A percentile compares a stretch with the other conserved stretches of the same genome.
phyloP scores from a whole-genome alignment of 2,113 vertebrate genomes.

The Sphyrna mokarran region DNA sequence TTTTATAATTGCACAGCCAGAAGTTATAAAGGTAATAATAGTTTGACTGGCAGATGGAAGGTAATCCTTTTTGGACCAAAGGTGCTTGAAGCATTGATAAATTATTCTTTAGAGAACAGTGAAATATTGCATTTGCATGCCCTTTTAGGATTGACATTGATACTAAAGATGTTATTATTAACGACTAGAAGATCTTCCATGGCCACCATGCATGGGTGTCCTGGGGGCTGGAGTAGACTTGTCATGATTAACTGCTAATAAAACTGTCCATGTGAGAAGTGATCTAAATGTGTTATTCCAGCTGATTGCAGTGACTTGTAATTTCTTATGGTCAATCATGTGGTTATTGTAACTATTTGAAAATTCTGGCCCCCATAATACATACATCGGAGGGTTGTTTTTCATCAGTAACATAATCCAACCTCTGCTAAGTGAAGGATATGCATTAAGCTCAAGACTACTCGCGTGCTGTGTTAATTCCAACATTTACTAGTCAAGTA shows the following conservation, averaged over 20 bases:
- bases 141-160: constrained; percentile 16
- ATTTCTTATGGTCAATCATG: background rate
- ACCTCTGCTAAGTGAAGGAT: background rate
- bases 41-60: background rate
- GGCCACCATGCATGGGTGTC: background rate
- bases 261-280: background rate
- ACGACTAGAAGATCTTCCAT: background rate
- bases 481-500: background rate
- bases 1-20: background rate
- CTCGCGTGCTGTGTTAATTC: background rate
- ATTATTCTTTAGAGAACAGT: background rate
- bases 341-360: background rate
- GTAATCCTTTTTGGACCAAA: background rate
- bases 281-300: background rate
- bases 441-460: background rate
- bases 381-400: background rate
- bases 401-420: background rate
- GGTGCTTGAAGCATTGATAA: background rate
- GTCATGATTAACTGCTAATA: background rate
- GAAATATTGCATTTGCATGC: background rate
- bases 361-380: background rate
- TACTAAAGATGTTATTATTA: background rate
- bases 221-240: background rate
- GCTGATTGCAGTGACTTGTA: background rate
- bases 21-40: background rate